Evolutionary conservation across 1,140 invertebrate genomes (phyloP), one percentile per base, ranked within the genome.

Genomic region (Meloidogyne floridensis): DNA sequence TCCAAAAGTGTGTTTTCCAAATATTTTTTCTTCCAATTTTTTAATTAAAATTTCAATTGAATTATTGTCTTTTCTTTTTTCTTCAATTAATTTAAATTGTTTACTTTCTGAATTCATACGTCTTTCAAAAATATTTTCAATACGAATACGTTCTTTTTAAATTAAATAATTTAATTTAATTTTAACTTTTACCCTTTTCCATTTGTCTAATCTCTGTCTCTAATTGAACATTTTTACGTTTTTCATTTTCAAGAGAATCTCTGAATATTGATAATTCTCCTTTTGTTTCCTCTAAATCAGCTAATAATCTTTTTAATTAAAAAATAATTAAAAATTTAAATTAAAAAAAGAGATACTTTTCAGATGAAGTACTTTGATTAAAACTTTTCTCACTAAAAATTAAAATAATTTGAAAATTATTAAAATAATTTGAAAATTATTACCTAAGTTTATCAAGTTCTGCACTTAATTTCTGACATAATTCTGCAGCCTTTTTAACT

Each of bases 381-480:
- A 75, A 18, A 77, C 80, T 81, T 69, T 77, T 72, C 54, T 81
- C 80, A 70, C 80, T 81, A 78, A 20, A 43, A 51, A 47, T 43
- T 43, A 42, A n/a, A 9, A 3, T 18, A 20, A 42, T 42, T 78
- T n/a, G 18, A 77, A 15, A 70, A 43, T n/a, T n/a, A n/a, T 8
- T 5, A 10, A 42, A 53, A 15, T 81, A 8, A 32, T 8, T 56
- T n/a, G n/a, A n/a, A n/a, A n/a, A n/a, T n/a, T n/a, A n/a, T n/a
- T 18, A 71, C 80, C 80, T 81, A 53, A 79, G 43, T 69, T 81
- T 53, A 42, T 81, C 80, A 42, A 81, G 47, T 53, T 81, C 80
- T 69, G 75, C 47, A 72, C 15, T 75, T 42, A 81, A 72, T 59
- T 72, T 75, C 11, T 71, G 15, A 69, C 53, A 75, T 73, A 81